phyloP scores from a whole-genome alignment of 2,113 vertebrate species.

The Eptatretus burgeri region DNA sequence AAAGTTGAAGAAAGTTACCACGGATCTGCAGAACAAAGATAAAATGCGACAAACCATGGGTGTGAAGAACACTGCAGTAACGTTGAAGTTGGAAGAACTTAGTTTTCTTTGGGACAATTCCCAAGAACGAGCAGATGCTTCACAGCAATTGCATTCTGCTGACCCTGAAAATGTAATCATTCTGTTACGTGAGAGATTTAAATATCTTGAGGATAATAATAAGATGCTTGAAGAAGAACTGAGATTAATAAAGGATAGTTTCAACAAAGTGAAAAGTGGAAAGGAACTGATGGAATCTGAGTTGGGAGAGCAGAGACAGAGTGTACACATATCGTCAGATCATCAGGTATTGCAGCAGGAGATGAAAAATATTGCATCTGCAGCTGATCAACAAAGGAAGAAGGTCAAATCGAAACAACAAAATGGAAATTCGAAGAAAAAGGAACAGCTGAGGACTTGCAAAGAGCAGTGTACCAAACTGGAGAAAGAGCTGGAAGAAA shows the following conservation, averaged over 20 bases:
- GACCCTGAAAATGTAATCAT: slow-evolving; percentile 54
- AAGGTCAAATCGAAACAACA: slow-evolving; percentile 15
- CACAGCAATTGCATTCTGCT: background rate
- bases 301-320: background rate
- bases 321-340: background rate
- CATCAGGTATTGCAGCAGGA: slow-evolving; percentile 1
- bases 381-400: background rate
- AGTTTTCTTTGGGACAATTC: background rate
- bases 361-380: background rate
- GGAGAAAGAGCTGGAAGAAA: slow-evolving; percentile 22
- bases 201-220: slow-evolving; percentile 40
- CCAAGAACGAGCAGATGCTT: background rate
- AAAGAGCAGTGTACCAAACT: slow-evolving; percentile 15
- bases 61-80: background rate
- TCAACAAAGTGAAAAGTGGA: slow-evolving; percentile 24
- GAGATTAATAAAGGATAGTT: slow-evolving; percentile 25
- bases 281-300: slow-evolving; percentile 21
- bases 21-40: slow-evolving; percentile 43
- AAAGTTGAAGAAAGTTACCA: slow-evolving; percentile 28
- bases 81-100: background rate
- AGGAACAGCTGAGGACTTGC: slow-evolving; percentile 43
- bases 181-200: slow-evolving; percentile 30
- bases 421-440: slow-evolving; percentile 75
- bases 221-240: slow-evolving; percentile 34
- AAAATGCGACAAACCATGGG: slow-evolving; percentile 10